These are phyloP conservation scores for Synanthedon vespiformis DNA, from an alignment of 2,888 invertebrate species.

Conservation along the genomic window DNA sequence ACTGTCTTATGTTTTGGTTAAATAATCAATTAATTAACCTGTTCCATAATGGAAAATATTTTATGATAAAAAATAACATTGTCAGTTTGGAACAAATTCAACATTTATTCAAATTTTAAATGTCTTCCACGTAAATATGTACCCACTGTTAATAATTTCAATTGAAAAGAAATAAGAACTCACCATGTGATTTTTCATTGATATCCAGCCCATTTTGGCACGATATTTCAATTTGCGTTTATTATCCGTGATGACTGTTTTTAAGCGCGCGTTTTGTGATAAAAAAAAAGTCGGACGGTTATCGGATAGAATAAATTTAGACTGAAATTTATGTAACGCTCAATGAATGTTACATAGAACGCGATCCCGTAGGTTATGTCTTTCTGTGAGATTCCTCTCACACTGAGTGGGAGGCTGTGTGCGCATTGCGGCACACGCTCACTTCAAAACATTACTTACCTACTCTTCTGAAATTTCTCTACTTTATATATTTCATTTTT, in stretches of 20 bases:
- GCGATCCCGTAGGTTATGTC: conserved; percentile 49
- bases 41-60: no score
- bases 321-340: not conserved
- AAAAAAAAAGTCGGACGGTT: not conserved
- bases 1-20: no score
- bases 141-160: no score
- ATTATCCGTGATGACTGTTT: conserved; percentile 34
- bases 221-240: conserved; percentile 45
- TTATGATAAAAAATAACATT: no score
- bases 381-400: conserved; percentile 49
- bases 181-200: conserved; percentile 67
- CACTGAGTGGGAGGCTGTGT: conserved; percentile 66
- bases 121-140: no score
- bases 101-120: no score
- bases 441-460: conserved; percentile 26
- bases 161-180: conserved; percentile 16
- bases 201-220: conserved; percentile 64
- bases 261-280: conserved; percentile 1
- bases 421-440: conserved; percentile 34
- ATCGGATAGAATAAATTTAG: not conserved
- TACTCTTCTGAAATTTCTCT: no score
- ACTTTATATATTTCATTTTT: no score
- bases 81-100: no score
- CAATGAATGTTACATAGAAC: conserved; percentile 10
- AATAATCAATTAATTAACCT: no score